Evolutionary conservation across 92 coral and sea anemone genomes (phyloP).

Genomic region (Epizoanthus stellaris): DNA sequence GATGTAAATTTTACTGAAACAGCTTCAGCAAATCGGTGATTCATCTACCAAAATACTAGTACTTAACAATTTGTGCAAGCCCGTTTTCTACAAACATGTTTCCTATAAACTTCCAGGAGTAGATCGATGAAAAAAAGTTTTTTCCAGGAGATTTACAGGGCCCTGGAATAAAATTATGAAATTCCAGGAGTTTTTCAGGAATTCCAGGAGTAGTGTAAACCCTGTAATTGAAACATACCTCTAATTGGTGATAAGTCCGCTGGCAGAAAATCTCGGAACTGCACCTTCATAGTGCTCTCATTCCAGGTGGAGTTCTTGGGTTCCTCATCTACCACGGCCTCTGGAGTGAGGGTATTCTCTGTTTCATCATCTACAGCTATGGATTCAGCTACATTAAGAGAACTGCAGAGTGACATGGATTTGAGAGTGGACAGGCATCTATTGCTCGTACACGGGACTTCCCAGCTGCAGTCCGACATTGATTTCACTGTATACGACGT

Average conservation of each 20-base stretch:
- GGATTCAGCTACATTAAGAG: not conserved
- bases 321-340: not conserved
- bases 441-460: not conserved
- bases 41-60: no score
- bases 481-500: conserved; percentile 26
- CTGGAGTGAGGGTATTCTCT: not conserved
- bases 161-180: no score
- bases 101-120: no score
- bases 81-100: no score
- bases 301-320: conserved; percentile 40
- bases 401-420: conserved; percentile 23
- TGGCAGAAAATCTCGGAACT: conserved; percentile 10
- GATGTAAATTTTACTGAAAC: no score
- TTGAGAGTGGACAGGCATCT: conserved; percentile 14
- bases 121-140: no score
- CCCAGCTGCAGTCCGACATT: conserved; percentile 20
- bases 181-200: no score
- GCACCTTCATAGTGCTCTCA: conserved; percentile 6
- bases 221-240: not conserved
- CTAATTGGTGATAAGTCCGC: conserved; percentile 13
- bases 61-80: no score
- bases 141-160: no score
- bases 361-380: not conserved
- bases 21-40: no score
- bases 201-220: no score